Base-by-base conservation (phyloP, 2,113 vertebrate genomes). In the Zeus faber region DNA sequence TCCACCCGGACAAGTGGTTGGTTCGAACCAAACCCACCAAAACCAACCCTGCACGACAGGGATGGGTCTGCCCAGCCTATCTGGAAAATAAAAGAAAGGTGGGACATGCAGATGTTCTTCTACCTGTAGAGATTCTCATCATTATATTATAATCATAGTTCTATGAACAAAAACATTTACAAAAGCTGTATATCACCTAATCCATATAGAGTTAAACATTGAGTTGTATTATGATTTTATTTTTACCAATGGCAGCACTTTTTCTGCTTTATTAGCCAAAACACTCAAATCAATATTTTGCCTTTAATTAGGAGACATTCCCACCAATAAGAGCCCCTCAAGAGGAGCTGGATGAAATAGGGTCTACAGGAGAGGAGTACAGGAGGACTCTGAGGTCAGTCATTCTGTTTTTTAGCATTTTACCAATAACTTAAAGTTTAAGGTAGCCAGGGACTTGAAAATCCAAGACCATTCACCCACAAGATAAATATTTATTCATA, bases 11-110 rank as follows among this genome's bases (percentile, higher is more conserved):
- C 49, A 92, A 87, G 44, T 99, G 97, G 97, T 81, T 99, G 3
- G 92, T 99, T 35, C 92, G 95, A 47, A 99, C 97, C 37, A 99
- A 98, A 78, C 97, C 96, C 62, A 95, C 93, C 2, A 98, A 97
- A 76, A 92, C 86, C 1, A 95, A 90, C 54, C 91, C 92, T 1
- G 93, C 94, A 4, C 81, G 95, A 11, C 96, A 98, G 77, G 97
- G 95, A 0, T 99, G 97, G 97, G 91, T 98, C 7, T 98, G 93
- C 6, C 94, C 96, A 1, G 97, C 97, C 7, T 99, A 97, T 54
- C 77, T 98, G 69, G 95, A 99, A 77, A 96, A 92, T 79, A 94
- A 91, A 53, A 90, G 95, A 56, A 95, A 93, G 93, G 97, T 99
- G 47, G 54, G 4, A 37, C 41, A 48, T 48, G 2, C 13, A 37